phyloP scores from a whole-genome alignment of 2,113 vertebrate genomes.

The Amphiprion ocellaris region DNA sequence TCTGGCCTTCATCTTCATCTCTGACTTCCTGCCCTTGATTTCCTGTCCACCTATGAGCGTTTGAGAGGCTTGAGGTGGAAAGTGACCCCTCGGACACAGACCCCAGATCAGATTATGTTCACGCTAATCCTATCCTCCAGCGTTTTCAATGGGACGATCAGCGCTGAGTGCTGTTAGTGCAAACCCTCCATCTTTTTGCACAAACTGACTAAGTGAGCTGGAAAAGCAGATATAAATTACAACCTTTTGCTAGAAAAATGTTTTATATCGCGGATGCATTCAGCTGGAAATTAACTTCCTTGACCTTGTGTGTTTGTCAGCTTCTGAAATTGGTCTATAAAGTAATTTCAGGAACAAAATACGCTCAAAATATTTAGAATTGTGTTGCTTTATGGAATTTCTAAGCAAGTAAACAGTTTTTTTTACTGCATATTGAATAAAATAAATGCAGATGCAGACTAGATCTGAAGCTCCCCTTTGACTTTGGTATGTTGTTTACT shows the following conservation, averaged over 20 bases:
- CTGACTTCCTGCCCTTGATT: slow-evolving; percentile 34
- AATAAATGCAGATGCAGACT: slow-evolving; percentile 10
- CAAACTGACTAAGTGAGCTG: not conserved
- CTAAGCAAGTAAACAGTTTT: not conserved
- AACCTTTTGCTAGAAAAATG: not conserved
- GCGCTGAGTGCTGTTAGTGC: not conserved
- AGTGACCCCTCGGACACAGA: slow-evolving; percentile 28
- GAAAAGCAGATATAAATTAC: not conserved
- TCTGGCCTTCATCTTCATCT: slow-evolving; percentile 17
- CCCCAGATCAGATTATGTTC: slow-evolving; percentile 53
- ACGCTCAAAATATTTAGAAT: not conserved
- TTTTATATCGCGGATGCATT: slow-evolving; percentile 11
- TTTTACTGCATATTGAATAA: not conserved
- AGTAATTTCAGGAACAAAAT: not conserved
- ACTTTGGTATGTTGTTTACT: slow-evolving; percentile 33
- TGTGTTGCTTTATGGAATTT: slow-evolving; percentile 7
- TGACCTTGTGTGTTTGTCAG: not conserved
- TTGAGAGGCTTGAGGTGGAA: slow-evolving; percentile 16
- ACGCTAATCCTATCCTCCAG: slow-evolving; percentile 26
- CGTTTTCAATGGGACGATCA: not conserved
- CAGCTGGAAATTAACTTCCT: slow-evolving; percentile 10
- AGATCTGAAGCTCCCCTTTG: not conserved
- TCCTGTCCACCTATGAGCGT: slow-evolving; percentile 27
- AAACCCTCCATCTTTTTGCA: not conserved
- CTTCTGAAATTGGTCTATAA: not conserved